A percentile compares a stretch with the other conserved stretches of the same genome.
These are phyloP conservation scores for Ancistrus triradiatus DNA, from an alignment of 2,113 vertebrate genomes.

Conservation along the genomic window DNA sequence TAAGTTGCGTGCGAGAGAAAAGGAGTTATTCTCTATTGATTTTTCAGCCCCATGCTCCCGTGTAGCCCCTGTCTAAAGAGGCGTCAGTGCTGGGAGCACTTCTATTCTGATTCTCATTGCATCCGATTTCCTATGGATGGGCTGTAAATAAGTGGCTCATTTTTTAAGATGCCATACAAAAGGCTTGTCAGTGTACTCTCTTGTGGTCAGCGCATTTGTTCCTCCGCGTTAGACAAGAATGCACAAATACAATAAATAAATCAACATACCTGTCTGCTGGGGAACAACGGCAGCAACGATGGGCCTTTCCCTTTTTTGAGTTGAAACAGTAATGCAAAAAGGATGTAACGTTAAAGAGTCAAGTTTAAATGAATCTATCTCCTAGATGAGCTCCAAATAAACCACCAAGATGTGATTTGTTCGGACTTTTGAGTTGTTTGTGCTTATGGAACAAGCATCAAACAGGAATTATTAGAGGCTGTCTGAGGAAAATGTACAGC, in stretches of 20 bases:
- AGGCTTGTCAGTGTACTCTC: conserved; percentile 79
- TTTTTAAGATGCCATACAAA: conserved; percentile 75
- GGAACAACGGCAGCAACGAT: conserved; percentile 37
- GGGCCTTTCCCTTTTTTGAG: conserved; percentile 23
- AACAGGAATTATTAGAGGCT: neutral
- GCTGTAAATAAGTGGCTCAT: conserved; percentile 82
- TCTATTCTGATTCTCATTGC: conserved; percentile 83
- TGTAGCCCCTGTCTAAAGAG: conserved; percentile 36
- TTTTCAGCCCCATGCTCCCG: conserved; percentile 32
- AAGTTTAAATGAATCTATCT: conserved; percentile 42
- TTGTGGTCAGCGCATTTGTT: conserved; percentile 76
- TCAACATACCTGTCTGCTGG: conserved; percentile 63
- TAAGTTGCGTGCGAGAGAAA: conserved; percentile 71
- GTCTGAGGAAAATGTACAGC: no score
- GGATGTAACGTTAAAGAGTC: conserved; percentile 49
- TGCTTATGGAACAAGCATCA: conserved; percentile 6
- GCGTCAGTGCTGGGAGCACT: conserved; percentile 69
- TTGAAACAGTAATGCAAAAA: conserved; percentile 33
- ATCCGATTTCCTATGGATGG: conserved; percentile 83
- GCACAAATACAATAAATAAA: conserved; percentile 80
- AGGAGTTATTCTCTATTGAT: conserved; percentile 80
- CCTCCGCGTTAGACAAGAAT: conserved; percentile 69
- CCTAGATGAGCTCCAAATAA: neutral
- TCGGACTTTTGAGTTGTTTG: conserved; percentile 11
- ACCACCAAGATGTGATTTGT: conserved; percentile 14